phyloP scores from a whole-genome alignment of 1,140 invertebrate species.

The Plectus sambesii region DNA sequence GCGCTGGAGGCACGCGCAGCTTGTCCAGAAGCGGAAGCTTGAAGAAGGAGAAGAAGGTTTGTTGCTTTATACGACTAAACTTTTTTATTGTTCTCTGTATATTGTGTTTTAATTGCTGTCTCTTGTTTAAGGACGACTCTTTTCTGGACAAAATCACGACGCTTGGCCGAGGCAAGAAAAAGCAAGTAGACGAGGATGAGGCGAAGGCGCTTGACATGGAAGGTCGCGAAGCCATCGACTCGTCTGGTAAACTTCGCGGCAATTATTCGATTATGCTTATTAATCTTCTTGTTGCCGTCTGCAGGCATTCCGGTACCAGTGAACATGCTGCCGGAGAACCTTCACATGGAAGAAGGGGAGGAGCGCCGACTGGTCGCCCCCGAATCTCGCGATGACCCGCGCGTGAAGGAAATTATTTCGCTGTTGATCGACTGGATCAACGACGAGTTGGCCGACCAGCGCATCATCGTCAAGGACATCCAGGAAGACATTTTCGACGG shows the following conservation, averaged over 20 bases:
- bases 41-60: no score
- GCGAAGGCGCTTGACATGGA: constrained; percentile 88
- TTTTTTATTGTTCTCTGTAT: no score
- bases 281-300: constrained; percentile 59
- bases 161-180: constrained; percentile 78
- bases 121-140: constrained; percentile 66
- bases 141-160: constrained; percentile 85
- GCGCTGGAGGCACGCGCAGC: no score
- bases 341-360: constrained; percentile 52
- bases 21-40: no score
- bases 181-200: constrained; percentile 53
- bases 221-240: constrained; percentile 91
- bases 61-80: no score
- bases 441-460: constrained; percentile 84
- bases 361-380: constrained; percentile 89
- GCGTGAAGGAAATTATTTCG: constrained; percentile 68
- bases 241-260: constrained; percentile 55
- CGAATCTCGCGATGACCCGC: constrained; percentile 68
- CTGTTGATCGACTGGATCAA: constrained; percentile 54
- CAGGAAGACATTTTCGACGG: constrained; percentile 97
- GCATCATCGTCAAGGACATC: constrained; percentile 93
- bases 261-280: background rate
- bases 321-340: constrained; percentile 70
- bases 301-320: constrained; percentile 80
- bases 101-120: no score